Percentiles rank a stretch among this genome's conserved stretches.
These are phyloP conservation scores for Amblyopsis hoosieri DNA, from an alignment of 2,797 vertebrate genomes.

Conservation along the genomic window DNA sequence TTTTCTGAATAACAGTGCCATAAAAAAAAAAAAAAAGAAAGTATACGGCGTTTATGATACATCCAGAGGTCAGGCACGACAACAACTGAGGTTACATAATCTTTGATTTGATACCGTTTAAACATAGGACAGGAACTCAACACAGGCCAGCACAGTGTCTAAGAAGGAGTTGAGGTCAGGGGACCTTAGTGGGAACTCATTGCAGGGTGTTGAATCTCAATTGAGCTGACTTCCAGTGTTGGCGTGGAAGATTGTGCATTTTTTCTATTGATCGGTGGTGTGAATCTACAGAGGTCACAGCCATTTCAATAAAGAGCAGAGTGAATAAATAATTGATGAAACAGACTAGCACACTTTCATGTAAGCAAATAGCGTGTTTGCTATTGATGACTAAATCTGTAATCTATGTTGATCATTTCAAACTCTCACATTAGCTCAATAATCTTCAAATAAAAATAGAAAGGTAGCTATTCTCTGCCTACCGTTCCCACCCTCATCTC, in stretches of 20 bases:
- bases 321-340: too few species aligned
- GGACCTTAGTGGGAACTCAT: neutral
- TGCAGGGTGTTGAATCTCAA: neutral
- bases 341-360: too few species aligned
- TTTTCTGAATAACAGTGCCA: too few species aligned
- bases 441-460: too few species aligned
- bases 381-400: too few species aligned
- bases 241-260: neutral
- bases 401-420: neutral
- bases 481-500: conserved; percentile 11
- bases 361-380: too few species aligned
- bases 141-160: conserved; percentile 1
- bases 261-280: neutral
- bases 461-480: too few species aligned
- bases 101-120: neutral
- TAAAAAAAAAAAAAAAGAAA: too few species aligned
- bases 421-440: too few species aligned
- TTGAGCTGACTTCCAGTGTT: neutral
- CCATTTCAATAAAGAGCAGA: too few species aligned
- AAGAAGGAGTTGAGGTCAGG: conserved; percentile 13
- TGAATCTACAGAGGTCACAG: neutral
- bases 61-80: neutral
- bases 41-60: neutral
- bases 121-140: neutral
- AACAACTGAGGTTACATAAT: conserved; percentile 14